These are phyloP conservation scores for Camponotus pennsylvanicus DNA, from an alignment of 1,140 invertebrate genomes.

Conservation along the genomic window DNA sequence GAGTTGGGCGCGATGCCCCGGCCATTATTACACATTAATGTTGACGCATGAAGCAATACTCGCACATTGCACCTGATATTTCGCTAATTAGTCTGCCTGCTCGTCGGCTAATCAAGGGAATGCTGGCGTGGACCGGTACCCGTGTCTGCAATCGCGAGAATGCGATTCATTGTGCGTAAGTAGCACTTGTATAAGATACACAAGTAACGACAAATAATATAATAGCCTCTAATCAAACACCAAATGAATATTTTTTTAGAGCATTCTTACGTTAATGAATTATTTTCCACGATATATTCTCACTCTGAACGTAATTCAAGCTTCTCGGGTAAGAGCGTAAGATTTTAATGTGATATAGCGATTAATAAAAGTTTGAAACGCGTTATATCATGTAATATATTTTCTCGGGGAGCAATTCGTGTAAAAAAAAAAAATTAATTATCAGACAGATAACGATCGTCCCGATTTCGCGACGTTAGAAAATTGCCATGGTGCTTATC, in stretches of 20 bases:
- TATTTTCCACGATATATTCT: slow-evolving; percentile 1
- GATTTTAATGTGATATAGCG: background rate
- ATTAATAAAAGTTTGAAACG: background rate
- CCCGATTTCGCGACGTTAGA: slow-evolving; percentile 13
- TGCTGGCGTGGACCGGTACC: slow-evolving; percentile 44
- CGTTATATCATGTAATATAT: slow-evolving; percentile 30
- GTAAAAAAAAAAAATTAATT: slow-evolving; percentile 25
- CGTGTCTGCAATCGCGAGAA: slow-evolving; percentile 50
- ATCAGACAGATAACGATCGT: slow-evolving; percentile 49
- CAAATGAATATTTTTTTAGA: background rate
- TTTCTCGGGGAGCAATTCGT: background rate
- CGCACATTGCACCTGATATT: slow-evolving; percentile 72
- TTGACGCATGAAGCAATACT: slow-evolving; percentile 77
- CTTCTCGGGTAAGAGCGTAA: slow-evolving; percentile 5
- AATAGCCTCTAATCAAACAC: background rate
- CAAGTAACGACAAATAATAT: slow-evolving; percentile 26
- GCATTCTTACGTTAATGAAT: slow-evolving; percentile 12
- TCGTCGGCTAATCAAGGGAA: slow-evolving; percentile 70
- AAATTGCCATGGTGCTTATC: slow-evolving; percentile 40
- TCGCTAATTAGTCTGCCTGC: slow-evolving; percentile 77
- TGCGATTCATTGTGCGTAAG: slow-evolving; percentile 15
- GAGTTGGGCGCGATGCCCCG: slow-evolving; percentile 42
- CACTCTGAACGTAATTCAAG: background rate
- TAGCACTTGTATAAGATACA: slow-evolving; percentile 14
- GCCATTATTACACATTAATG: slow-evolving; percentile 78